phyloP scores from a whole-genome alignment of 2,888 invertebrate genomes.

The Eumacrocentrus americanus region DNA sequence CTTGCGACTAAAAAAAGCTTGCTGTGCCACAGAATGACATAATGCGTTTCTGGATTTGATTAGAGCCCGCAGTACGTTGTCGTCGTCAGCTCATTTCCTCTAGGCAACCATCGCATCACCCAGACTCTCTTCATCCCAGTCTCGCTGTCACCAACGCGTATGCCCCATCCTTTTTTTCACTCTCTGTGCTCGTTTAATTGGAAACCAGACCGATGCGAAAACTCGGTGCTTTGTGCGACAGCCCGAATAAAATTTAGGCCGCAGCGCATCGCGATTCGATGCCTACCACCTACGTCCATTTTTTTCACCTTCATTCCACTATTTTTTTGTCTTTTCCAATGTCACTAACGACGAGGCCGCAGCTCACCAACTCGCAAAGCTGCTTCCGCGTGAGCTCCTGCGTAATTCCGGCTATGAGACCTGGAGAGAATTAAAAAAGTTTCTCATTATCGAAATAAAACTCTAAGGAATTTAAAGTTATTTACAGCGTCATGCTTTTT shows the following conservation, averaged over 20 bases:
- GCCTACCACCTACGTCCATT: background rate
- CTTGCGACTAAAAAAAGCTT: background rate
- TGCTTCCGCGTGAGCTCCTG: conserved; percentile 27
- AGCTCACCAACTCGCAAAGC: conserved; percentile 19
- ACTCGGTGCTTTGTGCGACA: conserved; percentile 30
- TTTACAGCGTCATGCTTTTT: background rate
- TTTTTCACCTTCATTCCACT: conserved; percentile 12
- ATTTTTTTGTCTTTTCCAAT: conserved; percentile 15
- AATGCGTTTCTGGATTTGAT: background rate
- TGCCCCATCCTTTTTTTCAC: conserved; percentile 1
- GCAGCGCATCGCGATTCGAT: too few relatives aligned
- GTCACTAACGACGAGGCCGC: conserved; percentile 10
- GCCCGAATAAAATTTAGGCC: conserved; percentile 34
- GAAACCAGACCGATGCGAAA: conserved; percentile 31
- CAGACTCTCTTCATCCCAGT: too few relatives aligned
- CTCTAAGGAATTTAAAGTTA: conserved; percentile 32
- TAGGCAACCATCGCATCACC: too few relatives aligned
- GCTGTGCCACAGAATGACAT: background rate
- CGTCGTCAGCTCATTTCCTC: too few relatives aligned
- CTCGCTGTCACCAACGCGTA: too few relatives aligned
- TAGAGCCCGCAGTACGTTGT: background rate
- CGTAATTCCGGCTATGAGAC: conserved; percentile 29
- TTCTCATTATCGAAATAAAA: conserved; percentile 34
- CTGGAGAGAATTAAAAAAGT: conserved; percentile 31
- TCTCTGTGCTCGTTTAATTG: conserved; percentile 33